Base-by-base conservation (phyloP, 1,140 invertebrate species). In the Cydia fagiglandana region DNA sequence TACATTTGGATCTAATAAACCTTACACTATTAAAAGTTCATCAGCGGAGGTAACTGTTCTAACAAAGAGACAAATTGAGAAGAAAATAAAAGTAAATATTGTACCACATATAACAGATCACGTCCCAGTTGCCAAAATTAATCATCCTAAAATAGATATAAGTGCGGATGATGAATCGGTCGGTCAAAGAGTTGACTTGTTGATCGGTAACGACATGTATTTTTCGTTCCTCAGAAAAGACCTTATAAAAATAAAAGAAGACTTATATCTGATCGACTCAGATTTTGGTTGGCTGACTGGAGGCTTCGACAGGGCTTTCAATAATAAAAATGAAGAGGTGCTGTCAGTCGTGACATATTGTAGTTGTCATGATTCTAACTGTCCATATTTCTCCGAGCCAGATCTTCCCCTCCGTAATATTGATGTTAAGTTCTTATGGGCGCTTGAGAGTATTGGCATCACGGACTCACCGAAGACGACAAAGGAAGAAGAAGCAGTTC, bases 181-280 rank as follows among this genome's bases (percentile, higher is more conserved):
- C 15, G 76, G 76, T 1, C 56, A 68, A 12, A 12, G n/a, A 12
- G 30, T 77, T 10, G 73, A 77, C 50, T 13, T 77, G 4, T 24
- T 77, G 2, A 64, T 77, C 12, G 76, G 76, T 9, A 77, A 77
- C 38, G 61, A 77, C 53, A 74, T 74, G 56, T 77, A 77, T 34
- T 73, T 73, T 24, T 66, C 75, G 10, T 73, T 76, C 15, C 38
- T 76, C 3, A 30, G 47, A 28, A 24, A 68, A n/a, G 50, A 70
- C 17, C 0, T 70, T 50, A 30, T 30, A 15, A 50, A 50, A 24
- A 53, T 41, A 41, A 41, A 41, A 15, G 64, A 70, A 12, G 20
- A 70, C 17, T 17, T 50, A n/a, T 53, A 28, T 53, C 9, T 77
- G 13, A 64, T 77, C 2, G 24, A 77, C 13, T 56, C 76, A n/a